Evolutionary conservation across 2,113 vertebrate species (phyloP), one percentile per base, ranked within the genome.

Genomic region (Carlito syrichta): DNA sequence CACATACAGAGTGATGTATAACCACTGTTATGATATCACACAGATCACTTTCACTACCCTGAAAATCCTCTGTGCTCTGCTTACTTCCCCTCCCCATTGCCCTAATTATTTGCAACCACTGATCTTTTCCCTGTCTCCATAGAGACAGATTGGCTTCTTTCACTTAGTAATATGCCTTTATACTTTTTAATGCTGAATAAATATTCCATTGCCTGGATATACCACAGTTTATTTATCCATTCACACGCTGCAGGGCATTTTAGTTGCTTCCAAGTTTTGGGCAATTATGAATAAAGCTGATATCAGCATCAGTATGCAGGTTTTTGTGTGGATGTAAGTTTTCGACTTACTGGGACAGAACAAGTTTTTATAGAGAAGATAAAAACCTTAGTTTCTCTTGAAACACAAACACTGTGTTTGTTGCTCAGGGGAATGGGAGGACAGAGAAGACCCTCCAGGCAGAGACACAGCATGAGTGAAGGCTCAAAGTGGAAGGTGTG

Each of bases 371-470:
- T 17, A 43, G 11, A 77, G 56, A 35, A 45, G 45, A 35, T 63
- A n/a, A 76, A n/a, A 74, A 45, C 32, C 38, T 45, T 58, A 30
- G 27, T 13, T 78, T 38, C 9, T 38, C 32, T 52, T 17, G 45
- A 87, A 56, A 19, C 8, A 58, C 23, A 43, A 86, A 22, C 9
- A 1, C 35, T 40, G 40, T n/a, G 58, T 60, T n/a, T 30, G 10
- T 16, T 76, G 48, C 17, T 6, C 7, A 1, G 30, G 2, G 22
- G 45, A 12, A 2, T 0, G 2, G 14, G 23, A 35, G 27, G 23
- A 5, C 3, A 13, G 30, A 25, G 50, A 35, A 86, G 48, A 66
- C 27, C 32, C 45, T 79, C 32, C 6, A 22, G 66, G 56, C 43
- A 25, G 19, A 73, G 63, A 52, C 63, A n/a, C 6, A 35, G 48